These are phyloP conservation scores for Oreonectes daqikongensis DNA, from an alignment of 2,797 vertebrate genomes.

Conservation along the genomic window DNA sequence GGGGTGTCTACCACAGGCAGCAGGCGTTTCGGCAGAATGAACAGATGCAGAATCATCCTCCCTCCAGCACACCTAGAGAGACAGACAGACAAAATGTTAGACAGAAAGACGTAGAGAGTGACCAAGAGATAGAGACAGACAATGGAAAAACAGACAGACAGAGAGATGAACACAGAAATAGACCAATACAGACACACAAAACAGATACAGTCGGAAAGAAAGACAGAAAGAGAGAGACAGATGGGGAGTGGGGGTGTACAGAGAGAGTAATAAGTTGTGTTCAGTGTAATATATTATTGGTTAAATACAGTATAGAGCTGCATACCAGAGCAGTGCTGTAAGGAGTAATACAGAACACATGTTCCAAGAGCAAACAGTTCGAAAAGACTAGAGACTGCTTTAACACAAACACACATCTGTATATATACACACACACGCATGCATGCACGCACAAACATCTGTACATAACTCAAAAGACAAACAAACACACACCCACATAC, in stretches of 20 bases:
- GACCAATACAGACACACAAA: background rate
- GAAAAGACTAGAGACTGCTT: slow-evolving; percentile 75
- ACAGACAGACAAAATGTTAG: slow-evolving; percentile 45
- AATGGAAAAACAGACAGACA: slow-evolving; percentile 22
- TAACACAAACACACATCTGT: slow-evolving; percentile 52
- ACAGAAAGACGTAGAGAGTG: slow-evolving; percentile 25
- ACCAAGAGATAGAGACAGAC: slow-evolving; percentile 30
- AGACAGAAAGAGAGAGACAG: background rate
- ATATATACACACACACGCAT: slow-evolving; percentile 18
- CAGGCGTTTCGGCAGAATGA: slow-evolving; percentile 81
- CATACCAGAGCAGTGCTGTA: slow-evolving; percentile 77
- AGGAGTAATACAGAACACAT: slow-evolving; percentile 85
- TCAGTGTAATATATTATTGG: slow-evolving; percentile 53
- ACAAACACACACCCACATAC: slow-evolving; percentile 7
- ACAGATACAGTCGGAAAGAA: background rate
- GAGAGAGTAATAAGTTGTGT: background rate
- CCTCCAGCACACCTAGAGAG: slow-evolving; percentile 86
- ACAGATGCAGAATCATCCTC: slow-evolving; percentile 83
- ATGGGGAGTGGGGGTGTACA: background rate
- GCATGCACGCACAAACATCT: slow-evolving; percentile 36
- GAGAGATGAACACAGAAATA: background rate
- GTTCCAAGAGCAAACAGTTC: slow-evolving; percentile 73
- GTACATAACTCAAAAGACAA: slow-evolving; percentile 28
- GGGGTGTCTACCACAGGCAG: slow-evolving; percentile 83
- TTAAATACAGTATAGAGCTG: slow-evolving; percentile 52